These are phyloP conservation scores for Oxystoma pomonae DNA, from an alignment of 2,888 invertebrate species.

Conservation along the genomic window DNA sequence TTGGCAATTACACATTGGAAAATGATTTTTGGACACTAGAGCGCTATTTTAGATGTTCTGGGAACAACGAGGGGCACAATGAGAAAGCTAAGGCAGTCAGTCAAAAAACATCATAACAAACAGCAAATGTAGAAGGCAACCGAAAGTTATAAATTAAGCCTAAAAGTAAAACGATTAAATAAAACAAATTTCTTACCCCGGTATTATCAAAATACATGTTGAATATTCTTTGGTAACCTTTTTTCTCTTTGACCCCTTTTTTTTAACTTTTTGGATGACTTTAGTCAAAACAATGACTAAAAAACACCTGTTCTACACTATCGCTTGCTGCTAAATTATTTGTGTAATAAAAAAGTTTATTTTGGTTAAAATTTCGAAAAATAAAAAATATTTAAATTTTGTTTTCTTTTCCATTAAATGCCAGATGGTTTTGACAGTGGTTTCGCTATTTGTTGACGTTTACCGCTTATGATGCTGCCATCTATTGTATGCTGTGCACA, in stretches of 20 bases:
- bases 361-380: neutral
- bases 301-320: neutral
- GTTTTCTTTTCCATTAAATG: neutral
- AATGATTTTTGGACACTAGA: no score
- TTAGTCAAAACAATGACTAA: neutral
- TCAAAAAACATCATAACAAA: no score
- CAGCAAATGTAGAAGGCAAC: no score
- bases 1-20: no score
- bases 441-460: neutral
- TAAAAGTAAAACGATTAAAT: neutral
- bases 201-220: conserved; percentile 25
- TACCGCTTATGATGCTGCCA: no score
- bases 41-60: no score
- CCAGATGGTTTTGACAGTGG: neutral
- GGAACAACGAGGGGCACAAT: no score
- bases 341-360: neutral
- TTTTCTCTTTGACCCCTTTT: neutral
- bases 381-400: neutral
- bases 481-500: no score
- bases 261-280: neutral
- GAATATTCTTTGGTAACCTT: neutral
- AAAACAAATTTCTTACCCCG: conserved; percentile 16
- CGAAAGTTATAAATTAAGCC: neutral
- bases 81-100: no score
- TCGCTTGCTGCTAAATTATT: neutral